Conservation (phyloP, 2,797 vertebrate species). For the Apodemus agrarius region DNA sequence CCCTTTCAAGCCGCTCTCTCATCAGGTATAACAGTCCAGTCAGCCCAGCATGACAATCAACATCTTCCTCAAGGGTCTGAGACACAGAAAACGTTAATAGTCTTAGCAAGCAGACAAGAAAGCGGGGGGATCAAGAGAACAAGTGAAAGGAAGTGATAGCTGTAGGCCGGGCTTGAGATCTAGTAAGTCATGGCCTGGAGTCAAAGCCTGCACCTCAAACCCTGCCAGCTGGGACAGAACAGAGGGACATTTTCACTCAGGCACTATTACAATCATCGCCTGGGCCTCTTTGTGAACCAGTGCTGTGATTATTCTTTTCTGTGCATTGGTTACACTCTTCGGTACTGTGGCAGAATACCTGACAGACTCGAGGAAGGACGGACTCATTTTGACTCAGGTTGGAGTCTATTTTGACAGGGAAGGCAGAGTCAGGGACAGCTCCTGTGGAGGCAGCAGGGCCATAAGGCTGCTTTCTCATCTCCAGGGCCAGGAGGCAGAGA, state of each 20-base stretch:
- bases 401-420: not conserved
- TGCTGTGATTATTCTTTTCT: not conserved
- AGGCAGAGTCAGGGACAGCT: not conserved
- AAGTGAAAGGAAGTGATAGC: not conserved
- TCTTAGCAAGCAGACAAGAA: not conserved
- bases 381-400: not conserved
- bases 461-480: not conserved
- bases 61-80: not conserved
- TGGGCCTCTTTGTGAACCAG: not conserved
- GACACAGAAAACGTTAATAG: not conserved
- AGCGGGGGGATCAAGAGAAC: not conserved
- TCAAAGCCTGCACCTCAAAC: not conserved
- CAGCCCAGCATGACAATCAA: not conserved
- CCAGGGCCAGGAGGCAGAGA: not conserved
- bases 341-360: not conserved
- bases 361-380: not conserved
- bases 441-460: no score
- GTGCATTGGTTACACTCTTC: not conserved
- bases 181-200: not conserved
- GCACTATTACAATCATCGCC: not conserved
- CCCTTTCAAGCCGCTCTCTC: not conserved
- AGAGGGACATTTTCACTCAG: not conserved
- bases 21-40: not conserved
- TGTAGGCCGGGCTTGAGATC: not conserved
- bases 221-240: not conserved